phyloP scores from a whole-genome alignment of 2,888 invertebrate genomes.

The Merodon equestris region DNA sequence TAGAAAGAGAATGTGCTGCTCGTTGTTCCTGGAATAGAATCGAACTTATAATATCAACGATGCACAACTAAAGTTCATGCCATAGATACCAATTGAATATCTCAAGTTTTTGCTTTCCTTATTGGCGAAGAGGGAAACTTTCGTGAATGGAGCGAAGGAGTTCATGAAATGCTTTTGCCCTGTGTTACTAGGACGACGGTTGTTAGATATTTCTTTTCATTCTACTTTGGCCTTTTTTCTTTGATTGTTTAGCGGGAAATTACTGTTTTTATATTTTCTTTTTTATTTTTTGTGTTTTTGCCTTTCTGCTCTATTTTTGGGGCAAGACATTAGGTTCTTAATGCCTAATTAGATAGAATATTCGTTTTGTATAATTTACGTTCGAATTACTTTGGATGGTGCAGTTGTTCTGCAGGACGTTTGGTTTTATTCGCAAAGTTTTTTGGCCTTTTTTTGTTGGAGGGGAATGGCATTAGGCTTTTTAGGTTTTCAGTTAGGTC shows the following conservation, averaged over 20 bases:
- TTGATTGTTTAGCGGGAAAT: too few species aligned
- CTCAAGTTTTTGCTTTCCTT: slow-evolving; percentile 43
- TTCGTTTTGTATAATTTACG: slow-evolving; percentile 1
- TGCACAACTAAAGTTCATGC: slow-evolving; percentile 57
- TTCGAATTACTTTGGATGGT: too few species aligned
- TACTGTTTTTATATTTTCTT: too few species aligned
- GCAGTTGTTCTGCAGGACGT: too few species aligned
- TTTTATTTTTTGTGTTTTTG: too few species aligned
- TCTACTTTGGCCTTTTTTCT: neutral
- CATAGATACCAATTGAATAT: slow-evolving; percentile 63
- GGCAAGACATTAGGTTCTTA: slow-evolving; percentile 7
- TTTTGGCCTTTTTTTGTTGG: too few species aligned
- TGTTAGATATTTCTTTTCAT: slow-evolving; percentile 14
- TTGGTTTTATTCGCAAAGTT: too few species aligned
- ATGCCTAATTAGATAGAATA: slow-evolving; percentile 27
- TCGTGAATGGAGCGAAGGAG: slow-evolving; percentile 7
- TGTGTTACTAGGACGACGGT: slow-evolving; percentile 26
- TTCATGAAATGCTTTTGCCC: slow-evolving; percentile 32
- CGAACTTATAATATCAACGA: slow-evolving; percentile 57
- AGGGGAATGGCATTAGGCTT: too few species aligned
- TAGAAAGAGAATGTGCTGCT: neutral
- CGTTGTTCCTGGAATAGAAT: slow-evolving; percentile 37
- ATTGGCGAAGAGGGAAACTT: slow-evolving; percentile 23
- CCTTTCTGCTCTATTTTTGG: too few species aligned
- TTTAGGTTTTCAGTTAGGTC: too few species aligned